phyloP scores from a whole-genome alignment of 2,888 invertebrate species.

The Ectemnius lituratus region DNA sequence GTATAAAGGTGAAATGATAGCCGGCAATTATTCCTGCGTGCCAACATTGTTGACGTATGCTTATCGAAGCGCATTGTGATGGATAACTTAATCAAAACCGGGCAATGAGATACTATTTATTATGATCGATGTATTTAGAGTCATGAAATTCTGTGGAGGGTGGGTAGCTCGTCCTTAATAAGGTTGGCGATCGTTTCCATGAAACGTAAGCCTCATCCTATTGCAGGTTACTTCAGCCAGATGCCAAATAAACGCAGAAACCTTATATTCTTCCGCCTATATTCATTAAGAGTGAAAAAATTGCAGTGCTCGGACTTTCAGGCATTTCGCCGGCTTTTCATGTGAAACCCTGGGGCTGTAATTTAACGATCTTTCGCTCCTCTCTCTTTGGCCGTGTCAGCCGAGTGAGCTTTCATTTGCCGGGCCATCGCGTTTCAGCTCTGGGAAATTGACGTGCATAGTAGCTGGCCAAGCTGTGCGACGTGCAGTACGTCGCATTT shows the following conservation, averaged over 20 bases:
- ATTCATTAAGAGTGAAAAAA: background rate
- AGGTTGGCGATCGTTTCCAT: background rate
- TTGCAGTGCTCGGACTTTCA: background rate
- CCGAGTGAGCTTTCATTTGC: background rate
- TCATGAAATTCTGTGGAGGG: background rate
- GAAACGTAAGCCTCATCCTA: background rate
- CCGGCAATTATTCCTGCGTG: background rate
- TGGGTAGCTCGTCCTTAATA: no score
- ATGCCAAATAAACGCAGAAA: no score
- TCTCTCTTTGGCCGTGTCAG: no score
- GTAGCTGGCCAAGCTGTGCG: background rate
- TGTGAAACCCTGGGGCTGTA: slow-evolving; percentile 1
- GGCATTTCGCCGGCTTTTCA: slow-evolving; percentile 4
- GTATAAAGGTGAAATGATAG: slow-evolving; percentile 2
- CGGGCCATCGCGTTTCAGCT: slow-evolving; percentile 2
- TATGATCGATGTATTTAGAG: no score
- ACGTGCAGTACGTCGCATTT: slow-evolving; percentile 12
- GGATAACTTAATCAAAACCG: slow-evolving; percentile 1
- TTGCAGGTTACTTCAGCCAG: no score
- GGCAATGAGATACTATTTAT: background rate
- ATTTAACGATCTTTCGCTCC: slow-evolving; percentile 4
- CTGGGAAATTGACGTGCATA: slow-evolving; percentile 5
- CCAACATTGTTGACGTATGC: slow-evolving; percentile 6
- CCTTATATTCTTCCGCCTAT: background rate
- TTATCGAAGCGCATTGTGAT: background rate